phyloP scores from a whole-genome alignment of 2,113 vertebrate genomes.

The Sigmodon hispidus region DNA sequence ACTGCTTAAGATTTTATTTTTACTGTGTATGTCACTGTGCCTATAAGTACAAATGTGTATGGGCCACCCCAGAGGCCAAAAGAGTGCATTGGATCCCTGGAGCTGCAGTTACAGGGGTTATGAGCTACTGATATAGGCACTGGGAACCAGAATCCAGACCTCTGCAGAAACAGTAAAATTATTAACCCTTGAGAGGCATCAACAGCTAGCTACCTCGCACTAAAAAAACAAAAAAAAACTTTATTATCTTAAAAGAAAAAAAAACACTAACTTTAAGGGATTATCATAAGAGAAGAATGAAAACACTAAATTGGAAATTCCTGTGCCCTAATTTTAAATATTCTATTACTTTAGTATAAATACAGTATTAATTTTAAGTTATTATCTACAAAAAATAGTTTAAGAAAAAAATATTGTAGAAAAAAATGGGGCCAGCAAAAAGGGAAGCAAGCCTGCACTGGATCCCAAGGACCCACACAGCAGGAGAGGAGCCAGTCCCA shows the following conservation, averaged over 20 bases:
- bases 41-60: background rate
- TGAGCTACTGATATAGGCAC: background rate
- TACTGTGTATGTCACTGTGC: background rate
- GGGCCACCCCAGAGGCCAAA: background rate
- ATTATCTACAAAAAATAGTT: conserved; percentile 28
- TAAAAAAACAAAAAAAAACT: background rate
- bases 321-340: background rate
- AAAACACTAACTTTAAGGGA: background rate
- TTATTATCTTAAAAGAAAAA: background rate
- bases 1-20: too few species aligned
- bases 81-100: background rate
- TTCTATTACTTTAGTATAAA: conserved; percentile 30
- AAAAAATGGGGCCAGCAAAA: background rate
- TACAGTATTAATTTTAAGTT: conserved; percentile 43
- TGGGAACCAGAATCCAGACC: background rate
- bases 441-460: background rate
- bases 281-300: background rate
- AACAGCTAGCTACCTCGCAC: background rate
- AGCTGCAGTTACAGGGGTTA: background rate
- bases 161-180: too few species aligned
- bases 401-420: conserved; percentile 1
- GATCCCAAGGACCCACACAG: background rate
- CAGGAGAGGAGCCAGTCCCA: background rate
- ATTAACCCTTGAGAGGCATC: background rate
- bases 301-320: background rate